A percentile compares a stretch with the other conserved stretches of the same genome.
Conservation (phyloP, 2,888 invertebrate species). For the Punctoribates punctum region DNA sequence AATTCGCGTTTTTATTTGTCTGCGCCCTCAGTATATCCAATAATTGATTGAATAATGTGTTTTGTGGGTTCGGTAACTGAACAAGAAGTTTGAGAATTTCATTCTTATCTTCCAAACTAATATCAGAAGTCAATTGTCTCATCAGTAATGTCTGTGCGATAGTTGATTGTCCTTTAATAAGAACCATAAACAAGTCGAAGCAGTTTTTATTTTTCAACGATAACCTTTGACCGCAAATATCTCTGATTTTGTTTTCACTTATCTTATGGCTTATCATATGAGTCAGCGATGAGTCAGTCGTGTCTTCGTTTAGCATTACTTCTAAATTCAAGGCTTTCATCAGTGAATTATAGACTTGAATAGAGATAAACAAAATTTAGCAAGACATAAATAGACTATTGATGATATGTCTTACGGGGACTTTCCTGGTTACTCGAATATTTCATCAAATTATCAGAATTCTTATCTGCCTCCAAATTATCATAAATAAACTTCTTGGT, state of each 20-base stretch:
- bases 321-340: constrained; percentile 31
- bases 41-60: constrained; percentile 6
- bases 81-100: constrained; percentile 12
- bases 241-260: not conserved
- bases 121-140: not conserved
- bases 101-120: constrained; percentile 11
- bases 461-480: not conserved
- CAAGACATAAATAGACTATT: not conserved
- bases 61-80: constrained; percentile 14
- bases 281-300: constrained; percentile 15
- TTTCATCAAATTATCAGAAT: not conserved
- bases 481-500: not conserved
- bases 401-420: not conserved
- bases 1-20: not conserved
- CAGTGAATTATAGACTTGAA: constrained; percentile 11
- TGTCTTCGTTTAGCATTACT: constrained; percentile 31
- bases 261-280: not conserved
- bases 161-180: constrained; percentile 11
- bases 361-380: not conserved
- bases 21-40: not conserved
- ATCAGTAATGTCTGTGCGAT: constrained; percentile 28
- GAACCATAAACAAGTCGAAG: constrained; percentile 17
- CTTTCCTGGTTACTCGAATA: not conserved
- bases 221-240: constrained; percentile 20
- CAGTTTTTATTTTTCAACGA: constrained; percentile 18